phyloP scores from a whole-genome alignment of 2,888 invertebrate genomes.

The Pseudococcus viburni region DNA sequence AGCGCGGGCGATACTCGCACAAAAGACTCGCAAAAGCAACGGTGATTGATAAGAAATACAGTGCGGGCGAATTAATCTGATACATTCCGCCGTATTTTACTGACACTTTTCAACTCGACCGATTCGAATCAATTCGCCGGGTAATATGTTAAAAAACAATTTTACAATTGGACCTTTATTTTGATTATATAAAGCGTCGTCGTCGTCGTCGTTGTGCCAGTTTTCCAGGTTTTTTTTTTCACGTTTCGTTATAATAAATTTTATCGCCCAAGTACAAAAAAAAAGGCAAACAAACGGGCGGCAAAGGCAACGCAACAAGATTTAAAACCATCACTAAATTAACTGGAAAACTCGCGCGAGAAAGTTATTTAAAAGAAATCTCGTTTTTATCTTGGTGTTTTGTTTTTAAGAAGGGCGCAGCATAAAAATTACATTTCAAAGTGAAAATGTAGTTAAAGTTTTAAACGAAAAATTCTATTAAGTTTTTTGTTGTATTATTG shows the following conservation, averaged over 20 bases:
- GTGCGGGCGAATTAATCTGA: constrained; percentile 22
- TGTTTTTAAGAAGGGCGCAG: constrained; percentile 1
- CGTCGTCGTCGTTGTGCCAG: neutral
- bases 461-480: constrained; percentile 54
- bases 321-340: constrained; percentile 56
- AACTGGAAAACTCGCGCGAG: constrained; percentile 51
- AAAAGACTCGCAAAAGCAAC: constrained; percentile 9
- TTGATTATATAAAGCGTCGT: constrained; percentile 17
- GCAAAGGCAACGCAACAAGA: constrained; percentile 16
- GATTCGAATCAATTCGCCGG: constrained; percentile 43
- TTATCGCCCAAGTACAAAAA: constrained; percentile 4
- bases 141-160: constrained; percentile 46
- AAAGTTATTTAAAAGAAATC: constrained; percentile 54
- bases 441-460: constrained; percentile 54
- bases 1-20: neutral
- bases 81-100: constrained; percentile 44
- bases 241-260: constrained; percentile 39
- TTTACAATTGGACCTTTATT: constrained; percentile 28
- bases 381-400: constrained; percentile 45
- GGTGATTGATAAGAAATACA: constrained; percentile 42
- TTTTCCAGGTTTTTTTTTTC: neutral
- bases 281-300: neutral
- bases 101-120: constrained; percentile 45
- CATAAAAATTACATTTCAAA: constrained; percentile 51
- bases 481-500: constrained; percentile 7